Conservation (phyloP, 2,113 vertebrate species). For the Todiramphus chloris region DNA sequence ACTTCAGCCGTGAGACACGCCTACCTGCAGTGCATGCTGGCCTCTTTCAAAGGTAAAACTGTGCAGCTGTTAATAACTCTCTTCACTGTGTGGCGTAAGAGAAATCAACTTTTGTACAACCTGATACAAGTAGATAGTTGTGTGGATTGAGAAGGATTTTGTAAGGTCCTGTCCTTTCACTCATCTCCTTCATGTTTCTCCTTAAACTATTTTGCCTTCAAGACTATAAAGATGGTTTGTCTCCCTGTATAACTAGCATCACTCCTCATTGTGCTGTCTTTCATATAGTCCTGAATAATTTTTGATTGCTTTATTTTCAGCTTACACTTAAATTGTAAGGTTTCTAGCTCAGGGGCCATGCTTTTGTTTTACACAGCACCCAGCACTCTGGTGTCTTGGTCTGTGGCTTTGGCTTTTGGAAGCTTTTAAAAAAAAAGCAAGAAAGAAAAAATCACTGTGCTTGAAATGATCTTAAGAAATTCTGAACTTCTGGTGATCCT, state of each 20-base stretch:
- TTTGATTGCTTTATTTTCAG: background rate
- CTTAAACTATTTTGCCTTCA: background rate
- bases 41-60: constrained; percentile 89
- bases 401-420: background rate
- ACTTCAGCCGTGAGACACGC: constrained; percentile 91
- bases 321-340: background rate
- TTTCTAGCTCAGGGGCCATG: background rate
- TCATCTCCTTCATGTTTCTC: background rate
- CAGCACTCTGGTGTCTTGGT: background rate
- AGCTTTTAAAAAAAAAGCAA: background rate
- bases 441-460: background rate
- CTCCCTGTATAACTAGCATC: background rate
- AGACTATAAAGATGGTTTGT: background rate
- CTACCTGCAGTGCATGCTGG: constrained; percentile 92
- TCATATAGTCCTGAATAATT: background rate
- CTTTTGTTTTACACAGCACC: background rate
- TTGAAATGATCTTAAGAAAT: background rate
- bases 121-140: background rate
- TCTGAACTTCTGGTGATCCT: background rate
- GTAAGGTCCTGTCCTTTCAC: background rate
- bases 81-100: background rate
- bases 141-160: background rate
- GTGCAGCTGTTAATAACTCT: background rate
- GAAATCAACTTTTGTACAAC: background rate
- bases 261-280: background rate